phyloP scores from a whole-genome alignment of 1,140 invertebrate genomes.

The Ylistrum balloti region DNA sequence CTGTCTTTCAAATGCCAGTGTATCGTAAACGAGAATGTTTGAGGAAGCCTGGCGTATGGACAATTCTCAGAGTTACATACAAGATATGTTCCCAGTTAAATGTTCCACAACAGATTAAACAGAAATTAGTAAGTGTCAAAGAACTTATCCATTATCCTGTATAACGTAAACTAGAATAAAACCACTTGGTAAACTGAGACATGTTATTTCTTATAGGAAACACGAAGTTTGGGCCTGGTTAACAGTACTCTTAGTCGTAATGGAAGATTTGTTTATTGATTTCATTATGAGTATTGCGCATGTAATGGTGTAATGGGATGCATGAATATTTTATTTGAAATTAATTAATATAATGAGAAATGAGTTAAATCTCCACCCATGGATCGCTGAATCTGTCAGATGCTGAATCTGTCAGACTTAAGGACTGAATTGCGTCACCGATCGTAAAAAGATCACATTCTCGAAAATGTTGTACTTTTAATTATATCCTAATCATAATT shows the following conservation, averaged over 20 bases:
- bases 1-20: not conserved
- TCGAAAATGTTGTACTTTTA: too few relatives aligned
- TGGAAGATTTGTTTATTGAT: not conserved
- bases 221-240: not conserved
- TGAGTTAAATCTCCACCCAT: not conserved
- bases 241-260: not conserved
- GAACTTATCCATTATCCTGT: too few relatives aligned
- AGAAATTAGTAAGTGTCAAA: too few relatives aligned
- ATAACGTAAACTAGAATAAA: too few relatives aligned
- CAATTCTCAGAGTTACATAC: too few relatives aligned
- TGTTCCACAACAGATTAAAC: too few relatives aligned
- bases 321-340: conserved; percentile 26
- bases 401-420: not conserved
- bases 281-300: not conserved
- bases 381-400: not conserved
- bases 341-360: not conserved
- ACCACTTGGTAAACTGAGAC: too few relatives aligned
- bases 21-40: not conserved
- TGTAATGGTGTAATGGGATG: not conserved
- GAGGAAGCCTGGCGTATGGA: too few relatives aligned
- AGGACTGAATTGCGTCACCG: not conserved
- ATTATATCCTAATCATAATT: too few relatives aligned
- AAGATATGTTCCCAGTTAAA: not conserved
- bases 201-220: not conserved
- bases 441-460: too few relatives aligned